Evolutionary conservation across 2,113 vertebrate genomes (phyloP), one percentile per base, ranked within the genome.

Genomic region (Globicephala melas): DNA sequence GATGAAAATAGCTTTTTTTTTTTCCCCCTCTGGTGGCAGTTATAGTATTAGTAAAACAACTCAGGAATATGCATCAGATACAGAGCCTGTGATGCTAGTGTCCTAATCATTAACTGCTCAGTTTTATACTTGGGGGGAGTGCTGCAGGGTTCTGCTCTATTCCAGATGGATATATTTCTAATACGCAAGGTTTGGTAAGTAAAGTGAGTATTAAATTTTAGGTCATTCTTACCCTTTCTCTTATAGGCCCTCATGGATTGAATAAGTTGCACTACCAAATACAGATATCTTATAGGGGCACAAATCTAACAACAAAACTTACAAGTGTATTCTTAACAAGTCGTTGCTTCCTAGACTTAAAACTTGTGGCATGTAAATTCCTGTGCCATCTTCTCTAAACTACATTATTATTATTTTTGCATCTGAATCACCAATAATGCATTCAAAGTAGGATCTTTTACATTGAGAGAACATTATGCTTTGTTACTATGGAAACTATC

Each of bases 401-500:
- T 47, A 71, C 10, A 14, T 79, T 31, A 53, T 53, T 53, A 53
- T 18, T 53, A 18, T 53, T 50, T 89, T 77, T 65, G 14, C 63
- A 96, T 97, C 76, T 79, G 44, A 95, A 88, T 44, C 65, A 71
- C 36, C 71, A 53, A 77, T 13, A 97, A 98, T 47, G 91, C 67
- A 95, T 97, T 98, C 94, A 96, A 96, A 98, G 93, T 33, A 96
- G 44, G 76, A 92, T 31, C 21, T 96, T 98, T 94, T 98, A 13
- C 93, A 97, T 94, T 95, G 96, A 97, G 47, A 98, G n/a, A 92
- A 94, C 93, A 89, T 97, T 97, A 88, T 89, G 85, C 44, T 83
- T 67, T 67, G 98, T 98, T 98, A 80, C 97, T 98, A 98, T 98
- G 97, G 98, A 98, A 99, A 98, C 96, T 20, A 97, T 98, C 98